A percentile compares a stretch with the other conserved stretches of the same genome.
Evolutionary conservation across 2,888 invertebrate species (phyloP).

Genomic region (Chrysina gloriosa): DNA sequence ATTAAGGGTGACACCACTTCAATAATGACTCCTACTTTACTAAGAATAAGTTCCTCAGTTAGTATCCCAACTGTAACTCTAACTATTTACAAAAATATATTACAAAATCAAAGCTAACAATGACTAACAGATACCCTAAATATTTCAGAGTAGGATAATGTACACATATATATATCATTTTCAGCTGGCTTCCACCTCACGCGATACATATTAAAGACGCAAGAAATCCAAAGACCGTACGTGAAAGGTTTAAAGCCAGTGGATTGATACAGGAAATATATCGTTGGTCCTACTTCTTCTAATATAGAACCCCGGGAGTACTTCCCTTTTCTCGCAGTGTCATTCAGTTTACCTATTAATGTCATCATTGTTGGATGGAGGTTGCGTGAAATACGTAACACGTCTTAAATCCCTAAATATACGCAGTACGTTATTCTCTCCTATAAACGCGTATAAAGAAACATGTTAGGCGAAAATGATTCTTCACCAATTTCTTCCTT

Average conservation of each 20-base stretch:
- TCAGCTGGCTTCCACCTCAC: background rate
- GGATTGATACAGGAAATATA: conserved; percentile 23
- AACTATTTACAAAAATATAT: no score
- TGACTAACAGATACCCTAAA: no score
- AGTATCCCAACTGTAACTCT: no score
- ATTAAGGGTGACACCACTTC: no score
- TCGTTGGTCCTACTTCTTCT: conserved; percentile 2
- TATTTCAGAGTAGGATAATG: no score
- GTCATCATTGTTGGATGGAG: conserved; percentile 31
- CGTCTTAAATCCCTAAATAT: conserved; percentile 31
- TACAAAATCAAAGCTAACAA: no score
- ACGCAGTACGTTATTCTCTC: conserved; percentile 13
- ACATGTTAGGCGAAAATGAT: conserved; percentile 18
- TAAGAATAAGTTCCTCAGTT: no score
- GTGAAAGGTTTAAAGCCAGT: background rate
- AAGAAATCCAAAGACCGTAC: background rate
- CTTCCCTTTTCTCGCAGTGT: conserved; percentile 19
- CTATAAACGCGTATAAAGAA: conserved; percentile 30
- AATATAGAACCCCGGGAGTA: conserved; percentile 22
- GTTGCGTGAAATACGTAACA: conserved; percentile 23
- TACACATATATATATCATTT: background rate
- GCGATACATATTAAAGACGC: background rate
- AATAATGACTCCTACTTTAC: no score
- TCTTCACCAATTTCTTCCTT: conserved; percentile 12
- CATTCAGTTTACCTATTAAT: conserved; percentile 40